These are phyloP conservation scores for Pangasianodon hypophthalmus DNA, from an alignment of 2,113 vertebrate species.

Conservation along the genomic window DNA sequence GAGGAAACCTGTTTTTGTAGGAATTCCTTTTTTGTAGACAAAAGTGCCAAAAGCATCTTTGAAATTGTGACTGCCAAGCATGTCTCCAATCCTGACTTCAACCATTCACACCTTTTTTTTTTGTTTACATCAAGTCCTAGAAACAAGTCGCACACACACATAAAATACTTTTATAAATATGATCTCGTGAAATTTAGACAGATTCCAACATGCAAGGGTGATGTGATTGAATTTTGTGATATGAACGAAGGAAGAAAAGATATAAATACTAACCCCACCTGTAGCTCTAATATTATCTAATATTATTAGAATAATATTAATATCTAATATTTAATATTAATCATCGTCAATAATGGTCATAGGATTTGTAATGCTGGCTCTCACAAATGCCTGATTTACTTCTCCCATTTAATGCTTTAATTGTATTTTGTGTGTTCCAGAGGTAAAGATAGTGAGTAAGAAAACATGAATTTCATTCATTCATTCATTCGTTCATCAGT, in stretches of 20 bases:
- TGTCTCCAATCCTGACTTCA: neutral
- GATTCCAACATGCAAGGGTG: neutral
- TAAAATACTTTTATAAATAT: neutral
- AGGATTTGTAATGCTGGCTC: neutral
- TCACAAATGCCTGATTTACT: neutral
- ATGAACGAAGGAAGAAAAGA: neutral
- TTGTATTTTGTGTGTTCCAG: neutral
- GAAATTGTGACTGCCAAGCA: neutral
- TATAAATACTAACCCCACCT: neutral
- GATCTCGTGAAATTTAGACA: neutral
- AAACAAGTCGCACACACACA: neutral
- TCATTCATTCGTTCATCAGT: neutral
- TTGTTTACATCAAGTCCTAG: neutral
- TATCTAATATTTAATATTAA: neutral
- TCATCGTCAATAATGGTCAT: neutral
- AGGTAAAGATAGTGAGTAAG: neutral
- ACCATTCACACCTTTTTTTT: neutral
- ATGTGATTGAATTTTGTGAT: neutral
- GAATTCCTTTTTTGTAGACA: neutral
- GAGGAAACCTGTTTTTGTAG: neutral
- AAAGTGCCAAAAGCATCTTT: neutral
- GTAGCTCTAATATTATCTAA: neutral
- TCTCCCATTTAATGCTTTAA: neutral
- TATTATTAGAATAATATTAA: too few species aligned
- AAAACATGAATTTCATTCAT: neutral